Evolutionary conservation across 2,113 vertebrate genomes (phyloP).

Genomic region (Stegostoma tigrinum): DNA sequence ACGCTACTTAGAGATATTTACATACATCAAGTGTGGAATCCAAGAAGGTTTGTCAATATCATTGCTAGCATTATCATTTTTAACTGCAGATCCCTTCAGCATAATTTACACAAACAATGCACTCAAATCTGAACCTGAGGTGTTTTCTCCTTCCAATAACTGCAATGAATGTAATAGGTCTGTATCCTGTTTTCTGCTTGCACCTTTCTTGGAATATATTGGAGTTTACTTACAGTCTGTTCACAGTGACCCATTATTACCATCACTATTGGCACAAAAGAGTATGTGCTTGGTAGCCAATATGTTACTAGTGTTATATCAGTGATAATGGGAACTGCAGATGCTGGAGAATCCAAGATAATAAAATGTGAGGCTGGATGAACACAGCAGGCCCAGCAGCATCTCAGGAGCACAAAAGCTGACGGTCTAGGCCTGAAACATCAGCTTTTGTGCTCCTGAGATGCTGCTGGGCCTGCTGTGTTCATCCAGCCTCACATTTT

Average conservation of each 20-base stretch:
- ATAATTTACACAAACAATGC: constrained; percentile 87
- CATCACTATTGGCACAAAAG: constrained; percentile 62
- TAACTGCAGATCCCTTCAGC: constrained; percentile 74
- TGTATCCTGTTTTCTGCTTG: constrained; percentile 70
- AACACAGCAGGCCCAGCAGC: too few species aligned
- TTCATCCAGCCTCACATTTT: too few species aligned
- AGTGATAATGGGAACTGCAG: too few species aligned
- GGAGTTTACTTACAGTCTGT: constrained; percentile 53
- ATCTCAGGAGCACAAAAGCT: too few species aligned
- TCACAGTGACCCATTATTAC: constrained; percentile 47
- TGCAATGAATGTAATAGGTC: constrained; percentile 77
- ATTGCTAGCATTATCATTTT: background rate
- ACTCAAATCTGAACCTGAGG: constrained; percentile 73
- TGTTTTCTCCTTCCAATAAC: constrained; percentile 73
- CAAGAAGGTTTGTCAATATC: background rate
- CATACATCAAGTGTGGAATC: background rate
- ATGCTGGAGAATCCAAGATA: too few species aligned
- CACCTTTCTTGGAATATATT: constrained; percentile 70
- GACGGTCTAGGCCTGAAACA: too few species aligned
- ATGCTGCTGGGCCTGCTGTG: too few species aligned
- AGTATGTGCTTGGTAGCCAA: constrained; percentile 54
- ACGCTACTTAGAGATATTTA: background rate
- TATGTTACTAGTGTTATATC: too few species aligned
- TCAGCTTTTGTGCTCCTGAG: too few species aligned
- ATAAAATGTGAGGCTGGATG: too few species aligned